Evolutionary conservation across 2,888 invertebrate species (phyloP).

Genomic region (Hecatera dysodea): DNA sequence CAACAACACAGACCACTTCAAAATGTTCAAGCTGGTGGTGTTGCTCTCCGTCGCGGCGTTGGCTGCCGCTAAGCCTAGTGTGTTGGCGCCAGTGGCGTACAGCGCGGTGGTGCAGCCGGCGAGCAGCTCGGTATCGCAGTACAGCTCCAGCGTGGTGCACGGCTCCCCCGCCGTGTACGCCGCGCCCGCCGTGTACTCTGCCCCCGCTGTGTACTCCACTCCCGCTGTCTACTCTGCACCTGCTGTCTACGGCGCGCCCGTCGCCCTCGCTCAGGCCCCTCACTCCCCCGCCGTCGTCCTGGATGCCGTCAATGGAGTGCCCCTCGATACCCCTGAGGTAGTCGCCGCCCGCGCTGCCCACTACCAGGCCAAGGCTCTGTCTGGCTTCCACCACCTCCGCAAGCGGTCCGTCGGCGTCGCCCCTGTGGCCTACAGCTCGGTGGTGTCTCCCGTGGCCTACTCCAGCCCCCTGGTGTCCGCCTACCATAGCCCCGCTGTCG

Average conservation of each 20-base stretch:
- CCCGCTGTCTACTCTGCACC: conserved; percentile 73
- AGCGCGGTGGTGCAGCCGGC: conserved; percentile 76
- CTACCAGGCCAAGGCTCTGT: conserved; percentile 86
- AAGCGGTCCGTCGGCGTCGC: conserved; percentile 81
- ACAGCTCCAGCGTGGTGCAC: conserved; percentile 80
- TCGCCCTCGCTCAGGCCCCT: conserved; percentile 78
- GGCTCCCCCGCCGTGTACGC: conserved; percentile 74
- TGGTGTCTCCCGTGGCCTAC: conserved; percentile 71
- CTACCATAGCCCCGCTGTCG: conserved; percentile 71
- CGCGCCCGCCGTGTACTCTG: conserved; percentile 76
- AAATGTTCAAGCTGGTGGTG: conserved; percentile 91
- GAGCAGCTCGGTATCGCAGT: conserved; percentile 74
- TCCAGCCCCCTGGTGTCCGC: conserved; percentile 68
- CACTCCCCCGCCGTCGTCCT: conserved; percentile 86
- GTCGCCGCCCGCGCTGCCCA: conserved; percentile 87
- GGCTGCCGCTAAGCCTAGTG: conserved; percentile 89
- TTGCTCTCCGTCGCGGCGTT: conserved; percentile 91
- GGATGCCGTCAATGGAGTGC: conserved; percentile 85
- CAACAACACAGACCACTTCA: conserved; percentile 84
- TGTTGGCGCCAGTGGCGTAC: conserved; percentile 79
- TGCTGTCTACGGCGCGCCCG: conserved; percentile 67
- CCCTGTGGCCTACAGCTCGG: conserved; percentile 76
- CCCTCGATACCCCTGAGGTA: conserved; percentile 88
- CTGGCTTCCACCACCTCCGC: conserved; percentile 82
- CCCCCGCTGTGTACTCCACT: conserved; percentile 76